Percentiles rank a stretch among this genome's conserved stretches.
Conservation (phyloP, 1,140 invertebrate species). For the Matsumurasca onukii region DNA sequence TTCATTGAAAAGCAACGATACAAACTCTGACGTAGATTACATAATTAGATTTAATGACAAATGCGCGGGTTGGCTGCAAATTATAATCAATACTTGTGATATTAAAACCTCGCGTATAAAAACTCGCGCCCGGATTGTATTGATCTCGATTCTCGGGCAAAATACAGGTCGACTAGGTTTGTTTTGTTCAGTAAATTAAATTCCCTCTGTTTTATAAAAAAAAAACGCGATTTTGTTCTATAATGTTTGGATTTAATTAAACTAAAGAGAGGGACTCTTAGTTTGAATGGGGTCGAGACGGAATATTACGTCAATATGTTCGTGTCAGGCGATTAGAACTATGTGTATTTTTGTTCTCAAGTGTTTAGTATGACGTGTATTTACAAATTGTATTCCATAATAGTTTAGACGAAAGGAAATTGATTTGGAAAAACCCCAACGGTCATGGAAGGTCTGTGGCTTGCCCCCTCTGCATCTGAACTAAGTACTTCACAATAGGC, state of each 20-base stretch:
- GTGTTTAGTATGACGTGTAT: too few species aligned
- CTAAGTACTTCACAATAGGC: constrained; percentile 46
- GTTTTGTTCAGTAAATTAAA: neutral
- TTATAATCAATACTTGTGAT: constrained; percentile 6
- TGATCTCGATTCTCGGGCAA: neutral
- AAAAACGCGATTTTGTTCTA: neutral
- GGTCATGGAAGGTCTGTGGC: neutral
- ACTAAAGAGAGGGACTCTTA: neutral
- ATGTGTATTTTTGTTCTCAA: too few species aligned
- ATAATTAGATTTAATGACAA: neutral
- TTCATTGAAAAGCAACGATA: too few species aligned
- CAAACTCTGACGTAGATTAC: too few species aligned
- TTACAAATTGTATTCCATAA: too few species aligned
- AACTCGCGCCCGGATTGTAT: constrained; percentile 8
- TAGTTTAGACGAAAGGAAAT: neutral
- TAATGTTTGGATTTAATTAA: neutral
- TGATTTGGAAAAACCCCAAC: constrained; percentile 15
- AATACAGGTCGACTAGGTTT: neutral
- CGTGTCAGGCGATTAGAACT: too few species aligned
- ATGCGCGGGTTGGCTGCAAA: neutral
- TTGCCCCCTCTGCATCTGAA: constrained; percentile 7
- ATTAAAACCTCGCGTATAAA: neutral
- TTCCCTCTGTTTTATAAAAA: neutral
- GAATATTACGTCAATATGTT: neutral
- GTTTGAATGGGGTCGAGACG: neutral